A percentile compares a stretch with the other conserved stretches of the same genome.
Evolutionary conservation across 92 coral and sea anemone species (phyloP).

Genomic region (Anthopleura xanthogrammica): DNA sequence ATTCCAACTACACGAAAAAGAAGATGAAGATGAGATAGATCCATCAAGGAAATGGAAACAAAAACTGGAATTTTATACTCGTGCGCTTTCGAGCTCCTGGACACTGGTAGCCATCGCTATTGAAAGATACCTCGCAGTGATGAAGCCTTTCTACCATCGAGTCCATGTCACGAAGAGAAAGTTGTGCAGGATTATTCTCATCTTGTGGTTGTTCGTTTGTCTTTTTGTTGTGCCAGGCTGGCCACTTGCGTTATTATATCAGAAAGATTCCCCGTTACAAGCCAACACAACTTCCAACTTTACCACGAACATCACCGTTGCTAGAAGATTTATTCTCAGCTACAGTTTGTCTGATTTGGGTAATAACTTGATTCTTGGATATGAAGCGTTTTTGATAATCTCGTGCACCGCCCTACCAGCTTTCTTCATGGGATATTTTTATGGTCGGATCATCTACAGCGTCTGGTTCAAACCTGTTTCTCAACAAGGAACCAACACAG

Average conservation of each 20-base stretch:
- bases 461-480: constrained; percentile 15
- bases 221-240: neutral
- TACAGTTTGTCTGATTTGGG: neutral
- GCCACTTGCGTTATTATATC: neutral
- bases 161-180: constrained; percentile 20
- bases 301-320: neutral
- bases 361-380: neutral
- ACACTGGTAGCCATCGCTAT: constrained; percentile 21
- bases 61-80: constrained; percentile 10
- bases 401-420: constrained; percentile 25
- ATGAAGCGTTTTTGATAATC: constrained; percentile 7
- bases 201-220: constrained; percentile 2
- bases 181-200: neutral
- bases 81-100: constrained; percentile 1
- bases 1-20: neutral
- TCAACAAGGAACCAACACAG: constrained; percentile 28
- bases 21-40: neutral
- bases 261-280: neutral
- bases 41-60: neutral
- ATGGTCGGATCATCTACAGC: constrained; percentile 24
- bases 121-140: constrained; percentile 24
- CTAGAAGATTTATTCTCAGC: neutral
- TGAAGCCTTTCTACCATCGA: constrained; percentile 31
- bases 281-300: neutral
- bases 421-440: constrained; percentile 5